These are phyloP conservation scores for Cercocebus atys DNA, from an alignment of 2,113 vertebrate species.

Conservation along the genomic window DNA sequence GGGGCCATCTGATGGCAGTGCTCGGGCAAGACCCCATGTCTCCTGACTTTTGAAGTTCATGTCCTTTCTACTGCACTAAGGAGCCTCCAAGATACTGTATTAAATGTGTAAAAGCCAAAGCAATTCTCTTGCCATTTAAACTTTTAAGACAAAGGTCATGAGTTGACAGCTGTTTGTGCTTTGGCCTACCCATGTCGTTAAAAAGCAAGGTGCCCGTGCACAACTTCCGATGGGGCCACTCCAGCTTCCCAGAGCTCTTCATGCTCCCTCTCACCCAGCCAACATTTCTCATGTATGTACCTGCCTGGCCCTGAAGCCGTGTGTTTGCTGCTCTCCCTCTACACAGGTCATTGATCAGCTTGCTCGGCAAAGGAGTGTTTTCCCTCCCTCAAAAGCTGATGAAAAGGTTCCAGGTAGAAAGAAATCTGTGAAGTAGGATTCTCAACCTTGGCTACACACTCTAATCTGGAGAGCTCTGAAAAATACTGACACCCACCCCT, in stretches of 20 bases:
- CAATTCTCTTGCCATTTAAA: neutral
- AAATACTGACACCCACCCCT: neutral
- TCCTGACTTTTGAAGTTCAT: neutral
- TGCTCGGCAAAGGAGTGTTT: neutral
- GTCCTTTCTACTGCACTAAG: neutral
- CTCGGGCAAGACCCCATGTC: neutral
- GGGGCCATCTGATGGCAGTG: neutral
- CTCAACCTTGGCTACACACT: neutral
- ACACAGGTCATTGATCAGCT: neutral
- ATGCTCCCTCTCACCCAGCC: fast-evolving
- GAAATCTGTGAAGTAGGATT: neutral
- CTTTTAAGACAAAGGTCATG: neutral
- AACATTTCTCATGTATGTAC: too few relatives aligned
- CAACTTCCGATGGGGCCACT: fast-evolving
- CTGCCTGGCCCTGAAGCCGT: neutral
- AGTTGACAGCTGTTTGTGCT: neutral
- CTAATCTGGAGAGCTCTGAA: neutral
- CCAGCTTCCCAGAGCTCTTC: neutral
- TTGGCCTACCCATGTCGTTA: neutral
- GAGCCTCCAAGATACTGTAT: too few relatives aligned
- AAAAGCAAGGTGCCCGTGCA: fast-evolving
- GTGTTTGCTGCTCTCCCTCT: neutral
- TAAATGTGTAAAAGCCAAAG: neutral
- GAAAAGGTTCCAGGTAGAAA: neutral
- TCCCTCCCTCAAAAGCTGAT: neutral